These are phyloP conservation scores for Bombus affinis DNA, from an alignment of 1,140 invertebrate species.

Conservation along the genomic window DNA sequence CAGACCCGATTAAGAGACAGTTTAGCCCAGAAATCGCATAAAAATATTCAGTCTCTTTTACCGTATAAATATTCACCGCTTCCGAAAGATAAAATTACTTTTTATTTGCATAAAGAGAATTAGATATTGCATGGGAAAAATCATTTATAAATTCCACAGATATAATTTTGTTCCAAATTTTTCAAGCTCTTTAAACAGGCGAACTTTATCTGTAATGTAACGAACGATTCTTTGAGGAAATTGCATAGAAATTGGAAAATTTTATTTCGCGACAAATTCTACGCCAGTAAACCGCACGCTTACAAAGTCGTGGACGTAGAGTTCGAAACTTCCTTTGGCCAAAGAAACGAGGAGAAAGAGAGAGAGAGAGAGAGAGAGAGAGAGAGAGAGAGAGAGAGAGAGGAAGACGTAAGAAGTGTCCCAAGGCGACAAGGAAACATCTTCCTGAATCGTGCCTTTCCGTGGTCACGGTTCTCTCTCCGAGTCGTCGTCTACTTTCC, in stretches of 20 bases:
- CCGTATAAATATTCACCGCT: too few species aligned
- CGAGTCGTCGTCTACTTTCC: background rate
- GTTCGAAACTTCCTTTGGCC: background rate
- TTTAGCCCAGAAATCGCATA: background rate
- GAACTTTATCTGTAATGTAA: background rate
- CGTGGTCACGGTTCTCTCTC: conserved; percentile 2
- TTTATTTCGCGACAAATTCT: background rate
- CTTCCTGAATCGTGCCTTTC: background rate
- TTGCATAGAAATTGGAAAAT: background rate
- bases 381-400: too few species aligned
- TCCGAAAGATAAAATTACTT: too few species aligned
- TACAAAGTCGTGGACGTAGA: background rate
- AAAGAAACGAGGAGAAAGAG: background rate
- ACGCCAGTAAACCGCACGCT: background rate
- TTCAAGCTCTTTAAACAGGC: background rate
- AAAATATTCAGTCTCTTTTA: background rate
- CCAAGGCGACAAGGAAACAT: conserved; percentile 6
- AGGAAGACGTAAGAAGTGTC: background rate
- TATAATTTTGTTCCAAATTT: too few species aligned
- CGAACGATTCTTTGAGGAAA: background rate
- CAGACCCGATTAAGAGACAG: too few species aligned
- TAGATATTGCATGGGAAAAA: too few species aligned
- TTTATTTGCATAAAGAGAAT: too few species aligned
- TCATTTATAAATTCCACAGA: too few species aligned
- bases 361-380: too few species aligned